Evolutionary conservation across 1,140 invertebrate species (phyloP).

Genomic region (Drosophila kohkoa): DNA sequence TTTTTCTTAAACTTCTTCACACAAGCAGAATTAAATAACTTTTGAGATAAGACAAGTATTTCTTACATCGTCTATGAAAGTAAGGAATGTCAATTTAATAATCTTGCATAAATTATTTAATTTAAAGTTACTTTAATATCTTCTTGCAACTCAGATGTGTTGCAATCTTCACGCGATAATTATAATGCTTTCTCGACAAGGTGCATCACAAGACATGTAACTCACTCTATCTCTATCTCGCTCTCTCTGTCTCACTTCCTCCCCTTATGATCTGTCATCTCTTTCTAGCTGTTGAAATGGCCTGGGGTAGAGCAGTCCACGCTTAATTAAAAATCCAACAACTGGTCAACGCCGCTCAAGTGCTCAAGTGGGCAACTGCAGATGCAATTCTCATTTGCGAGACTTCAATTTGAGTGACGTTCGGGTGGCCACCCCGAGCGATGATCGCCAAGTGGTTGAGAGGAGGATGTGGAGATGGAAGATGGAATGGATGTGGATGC

Average conservation of each 20-base stretch:
- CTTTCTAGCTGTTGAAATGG: slow-evolving; percentile 57
- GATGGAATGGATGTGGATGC: slow-evolving; percentile 11
- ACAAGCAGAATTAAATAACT: no score
- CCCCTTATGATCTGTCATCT: not conserved
- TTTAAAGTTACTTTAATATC: not conserved
- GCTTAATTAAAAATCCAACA: slow-evolving; percentile 83
- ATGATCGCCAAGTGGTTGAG: not conserved
- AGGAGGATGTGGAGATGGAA: not conserved
- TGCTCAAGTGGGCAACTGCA: slow-evolving; percentile 39
- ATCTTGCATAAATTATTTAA: no score
- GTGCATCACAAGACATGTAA: slow-evolving; percentile 62
- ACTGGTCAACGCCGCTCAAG: slow-evolving; percentile 38
- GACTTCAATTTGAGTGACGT: slow-evolving; percentile 82
- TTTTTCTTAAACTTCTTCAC: no score
- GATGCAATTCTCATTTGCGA: slow-evolving; percentile 74
- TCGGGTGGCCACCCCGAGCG: slow-evolving; percentile 71
- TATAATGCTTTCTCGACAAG: not conserved
- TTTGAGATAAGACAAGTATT: no score
- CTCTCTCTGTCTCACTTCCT: no score
- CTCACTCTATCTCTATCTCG: slow-evolving; percentile 18
- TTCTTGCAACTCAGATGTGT: not conserved
- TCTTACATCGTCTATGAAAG: no score
- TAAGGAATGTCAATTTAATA: no score
- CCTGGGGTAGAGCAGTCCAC: slow-evolving; percentile 58
- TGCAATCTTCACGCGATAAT: not conserved